Evolutionary conservation across 2,797 vertebrate genomes (phyloP), one percentile per base, ranked within the genome.

Genomic region (Trichosurus vulpecula): DNA sequence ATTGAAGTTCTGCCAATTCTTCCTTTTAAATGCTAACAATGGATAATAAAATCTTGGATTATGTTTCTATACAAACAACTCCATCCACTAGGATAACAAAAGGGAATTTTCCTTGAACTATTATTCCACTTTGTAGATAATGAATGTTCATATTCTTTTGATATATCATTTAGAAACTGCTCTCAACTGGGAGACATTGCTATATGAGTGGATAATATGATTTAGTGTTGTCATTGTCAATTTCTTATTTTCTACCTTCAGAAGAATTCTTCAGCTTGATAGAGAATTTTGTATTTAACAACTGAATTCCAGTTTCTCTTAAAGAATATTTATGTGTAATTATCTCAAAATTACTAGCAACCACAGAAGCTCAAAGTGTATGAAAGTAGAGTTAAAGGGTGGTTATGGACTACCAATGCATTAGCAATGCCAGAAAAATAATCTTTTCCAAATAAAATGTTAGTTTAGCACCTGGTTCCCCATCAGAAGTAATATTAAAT

Each of bases 91-190:
- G 92, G 96, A 94, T 93, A 90, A 90, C 90, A 11, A 95, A 95
- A 47, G 89, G 29, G 95, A 54, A 96, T 94, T 96, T 94, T 91
- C 93, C 66, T 94, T 94, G 94, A 47, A 87, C 57, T 92, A 81
- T 95, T 96, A 97, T 96, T 92, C 30, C 93, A 95, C 91, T 58
- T 96, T 91, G 56, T 81, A 51, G 53, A 14, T 19, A 61, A 92
- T 56, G 16, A 95, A 92, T 90, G 57, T 54, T 93, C 94, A 93
- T 52, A 92, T 91, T 96, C 95, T 35, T 95, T 90, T 96, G 52
- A 55, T 91, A 96, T 93, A 91, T 96, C 54, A 91, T 56, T 95
- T 29, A 92, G 52, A 95, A 96, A 96, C 93, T 66, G 25, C 30
- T 90, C 90, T 96, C 93, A 94, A 74, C 14, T 93, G 41, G 31